Evolutionary conservation across 2,888 invertebrate genomes (phyloP), one percentile per base, ranked within the genome.

Genomic region (Lasius fuliginosus): DNA sequence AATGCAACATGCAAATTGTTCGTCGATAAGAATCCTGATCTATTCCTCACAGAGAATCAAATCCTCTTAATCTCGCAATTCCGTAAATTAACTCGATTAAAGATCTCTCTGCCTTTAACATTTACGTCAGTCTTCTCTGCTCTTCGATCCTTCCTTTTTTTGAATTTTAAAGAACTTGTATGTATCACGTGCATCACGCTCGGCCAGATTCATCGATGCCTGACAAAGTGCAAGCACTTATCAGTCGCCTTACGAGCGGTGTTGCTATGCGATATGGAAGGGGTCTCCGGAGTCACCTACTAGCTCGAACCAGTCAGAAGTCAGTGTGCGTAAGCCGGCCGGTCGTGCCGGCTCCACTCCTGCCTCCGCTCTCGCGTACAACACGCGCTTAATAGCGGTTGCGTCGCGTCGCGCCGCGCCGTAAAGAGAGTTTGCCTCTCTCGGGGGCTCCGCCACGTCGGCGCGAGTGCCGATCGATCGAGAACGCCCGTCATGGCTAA

Each of bases 211-310:
- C 79, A 83, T 89, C 86, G 90, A 86, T 86, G 69, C 68, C 68
- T 73, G 81, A 73, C 86, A 85, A 85, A 88, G 86, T 89, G 86
- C 88, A 88, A 77, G 75, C 85, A 86, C 84, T 90, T 90, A 90
- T 90, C 90, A 90, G 89, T 87, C 85, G 90, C 77, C 86, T 91
- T 91, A 87, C 88, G 85, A 88, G 90, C 89, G 91, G 89, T 86
- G 92, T 91, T 92, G 91, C 92, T 91, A 92, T 92, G 92, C 90
- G 92, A 90, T 90, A 90, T 89, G 89, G 92, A 88, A 89, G 92
- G 91, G 91, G 89, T 87, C 88, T 84, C 65, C 82, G 87, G 85
- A 92, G 90, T 90, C 90, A 91, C 90, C 89, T 90, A 89, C 89
- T 89, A 89, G 88, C 87, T 88, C 89, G 90, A 88, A 88, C 91